Conservation (phyloP, 1,140 invertebrate genomes). For the Drosophila varians region DNA sequence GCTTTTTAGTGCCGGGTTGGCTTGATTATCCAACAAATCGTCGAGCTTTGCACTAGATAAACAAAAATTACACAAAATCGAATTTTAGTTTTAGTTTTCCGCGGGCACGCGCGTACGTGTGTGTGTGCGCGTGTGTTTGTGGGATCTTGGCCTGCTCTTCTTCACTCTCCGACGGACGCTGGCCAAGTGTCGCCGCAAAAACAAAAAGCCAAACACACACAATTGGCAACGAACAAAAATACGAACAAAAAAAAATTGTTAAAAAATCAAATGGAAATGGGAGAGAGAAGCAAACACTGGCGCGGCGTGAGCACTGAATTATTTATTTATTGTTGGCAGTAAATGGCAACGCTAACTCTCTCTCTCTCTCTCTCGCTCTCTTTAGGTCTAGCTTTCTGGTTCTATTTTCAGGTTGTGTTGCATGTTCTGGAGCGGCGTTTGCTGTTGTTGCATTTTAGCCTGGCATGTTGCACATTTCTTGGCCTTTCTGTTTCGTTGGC, state of each 20-base stretch:
- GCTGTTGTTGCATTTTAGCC: not conserved
- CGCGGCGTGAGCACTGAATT: conserved; percentile 10
- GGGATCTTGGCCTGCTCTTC: conserved; percentile 21
- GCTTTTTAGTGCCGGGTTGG: conserved; percentile 28
- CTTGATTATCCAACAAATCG: conserved; percentile 25
- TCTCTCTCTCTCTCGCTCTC: not conserved
- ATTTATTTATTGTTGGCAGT: conserved; percentile 22
- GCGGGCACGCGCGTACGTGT: conserved; percentile 15
- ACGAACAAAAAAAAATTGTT: not conserved
- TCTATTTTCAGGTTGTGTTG: conserved; percentile 1
- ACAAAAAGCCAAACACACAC: conserved; percentile 39
- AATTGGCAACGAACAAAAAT: conserved; percentile 8
- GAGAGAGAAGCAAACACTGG: conserved; percentile 6
- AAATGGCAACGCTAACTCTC: conserved; percentile 1
- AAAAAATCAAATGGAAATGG: not conserved
- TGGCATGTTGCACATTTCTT: not conserved
- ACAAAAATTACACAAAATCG: conserved; percentile 25
- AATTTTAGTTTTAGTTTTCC: conserved; percentile 21
- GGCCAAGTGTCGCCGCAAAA: conserved; percentile 32
- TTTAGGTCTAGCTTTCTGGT: not conserved
- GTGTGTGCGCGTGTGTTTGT: conserved; percentile 22
- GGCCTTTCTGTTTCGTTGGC: not conserved
- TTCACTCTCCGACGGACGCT: conserved; percentile 24
- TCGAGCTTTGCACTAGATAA: conserved; percentile 40
- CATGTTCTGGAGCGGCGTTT: conserved; percentile 3